phyloP scores from a whole-genome alignment of 37 sponge, comb jelly and placozoan species.

The Geodia barretti region DNA sequence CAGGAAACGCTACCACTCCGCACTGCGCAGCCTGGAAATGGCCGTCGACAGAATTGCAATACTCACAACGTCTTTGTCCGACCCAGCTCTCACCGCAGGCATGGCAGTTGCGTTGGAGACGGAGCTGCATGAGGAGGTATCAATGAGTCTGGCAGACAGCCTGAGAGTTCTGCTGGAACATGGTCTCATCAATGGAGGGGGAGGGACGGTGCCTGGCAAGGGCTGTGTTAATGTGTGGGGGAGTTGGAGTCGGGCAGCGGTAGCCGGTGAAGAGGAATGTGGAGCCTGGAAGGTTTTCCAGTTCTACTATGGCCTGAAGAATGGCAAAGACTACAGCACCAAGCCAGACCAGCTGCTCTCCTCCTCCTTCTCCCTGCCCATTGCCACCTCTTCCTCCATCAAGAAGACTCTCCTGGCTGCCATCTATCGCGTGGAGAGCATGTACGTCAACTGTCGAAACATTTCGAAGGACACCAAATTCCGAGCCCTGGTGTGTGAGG shows the following conservation, averaged over 20 bases:
- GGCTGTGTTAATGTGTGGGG: conserved; percentile 34
- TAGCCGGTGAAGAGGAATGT: conserved; percentile 12
- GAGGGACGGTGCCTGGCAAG: not conserved
- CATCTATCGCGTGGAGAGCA: conserved; percentile 31
- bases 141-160: conserved; percentile 57
- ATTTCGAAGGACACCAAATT: conserved; percentile 45
- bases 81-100: conserved; percentile 14
- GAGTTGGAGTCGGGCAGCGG: not conserved
- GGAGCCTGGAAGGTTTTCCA: conserved; percentile 51
- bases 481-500: conserved; percentile 56
- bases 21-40: conserved; percentile 47
- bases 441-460: conserved; percentile 12
- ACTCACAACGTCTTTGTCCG: conserved; percentile 31
- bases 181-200: conserved; percentile 1
- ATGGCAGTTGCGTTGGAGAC: conserved; percentile 44
- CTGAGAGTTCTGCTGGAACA: conserved; percentile 44
- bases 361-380: conserved; percentile 45
- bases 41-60: conserved; percentile 65
- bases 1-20: conserved; percentile 40
- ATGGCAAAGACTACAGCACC: conserved; percentile 30
- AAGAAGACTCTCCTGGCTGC: conserved; percentile 63
- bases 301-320: conserved; percentile 59
- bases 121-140: conserved; percentile 60
- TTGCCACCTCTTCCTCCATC: conserved; percentile 22
- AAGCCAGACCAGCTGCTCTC: conserved; percentile 41